These are phyloP conservation scores for Poicephalus meyeri DNA, from an alignment of 2,113 vertebrate genomes.

Conservation along the genomic window DNA sequence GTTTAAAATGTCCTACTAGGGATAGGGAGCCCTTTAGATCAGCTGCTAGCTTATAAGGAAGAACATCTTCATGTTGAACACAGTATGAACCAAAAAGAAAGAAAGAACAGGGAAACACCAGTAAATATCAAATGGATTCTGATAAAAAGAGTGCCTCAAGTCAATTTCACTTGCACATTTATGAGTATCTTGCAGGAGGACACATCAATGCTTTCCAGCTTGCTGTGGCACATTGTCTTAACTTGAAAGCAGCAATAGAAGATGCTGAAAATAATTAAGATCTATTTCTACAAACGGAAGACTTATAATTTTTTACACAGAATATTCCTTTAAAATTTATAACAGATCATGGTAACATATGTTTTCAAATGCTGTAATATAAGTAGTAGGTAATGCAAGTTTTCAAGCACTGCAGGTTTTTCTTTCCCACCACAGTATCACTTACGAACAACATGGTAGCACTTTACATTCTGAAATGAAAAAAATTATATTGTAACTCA, in stretches of 20 bases:
- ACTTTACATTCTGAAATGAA: background rate
- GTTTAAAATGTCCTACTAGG: background rate
- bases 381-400: background rate
- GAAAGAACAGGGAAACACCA: background rate
- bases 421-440: background rate
- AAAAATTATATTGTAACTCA: background rate
- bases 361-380: background rate
- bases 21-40: background rate
- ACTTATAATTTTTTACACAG: background rate
- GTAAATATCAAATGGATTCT: background rate
- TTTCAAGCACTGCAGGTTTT: background rate
- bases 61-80: background rate
- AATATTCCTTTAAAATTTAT: background rate
- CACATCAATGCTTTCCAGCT: background rate
- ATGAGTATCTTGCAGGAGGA: background rate
- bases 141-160: background rate
- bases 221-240: background rate
- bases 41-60: background rate
- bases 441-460: background rate
- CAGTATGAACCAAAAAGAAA: background rate
- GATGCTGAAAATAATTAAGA: background rate
- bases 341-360: background rate
- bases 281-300: background rate
- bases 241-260: background rate
- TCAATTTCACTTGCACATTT: background rate